Conservation (phyloP, 2,113 vertebrate genomes). For the Saguinus midas region DNA sequence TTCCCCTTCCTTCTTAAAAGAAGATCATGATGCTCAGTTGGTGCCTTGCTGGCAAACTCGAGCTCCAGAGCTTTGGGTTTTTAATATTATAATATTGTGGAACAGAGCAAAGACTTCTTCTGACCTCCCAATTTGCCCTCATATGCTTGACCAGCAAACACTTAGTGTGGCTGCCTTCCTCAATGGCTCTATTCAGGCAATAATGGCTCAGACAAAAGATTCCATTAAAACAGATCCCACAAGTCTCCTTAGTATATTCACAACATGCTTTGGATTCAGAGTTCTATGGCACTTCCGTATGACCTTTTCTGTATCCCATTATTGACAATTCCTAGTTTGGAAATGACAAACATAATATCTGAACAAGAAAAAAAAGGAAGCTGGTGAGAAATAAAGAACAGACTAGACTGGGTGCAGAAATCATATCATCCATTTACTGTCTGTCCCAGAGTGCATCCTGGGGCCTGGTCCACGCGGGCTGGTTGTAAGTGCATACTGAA, state of each 20-base stretch:
- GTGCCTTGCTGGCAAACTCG: background rate
- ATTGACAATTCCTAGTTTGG: background rate
- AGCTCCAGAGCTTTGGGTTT: background rate
- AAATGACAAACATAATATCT: background rate
- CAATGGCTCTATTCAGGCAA: background rate
- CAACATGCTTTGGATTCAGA: background rate
- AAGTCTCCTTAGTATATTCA: background rate
- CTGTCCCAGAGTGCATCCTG: background rate
- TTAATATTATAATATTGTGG: slow-evolving; percentile 29
- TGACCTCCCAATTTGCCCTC: background rate
- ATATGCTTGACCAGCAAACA: background rate
- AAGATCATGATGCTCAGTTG: background rate
- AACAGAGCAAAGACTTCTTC: background rate
- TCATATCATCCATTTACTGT: no score
- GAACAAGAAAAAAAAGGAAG: background rate
- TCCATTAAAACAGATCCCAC: background rate
- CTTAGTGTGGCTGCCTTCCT: background rate
- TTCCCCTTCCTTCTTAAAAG: background rate
- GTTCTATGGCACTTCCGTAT: background rate
- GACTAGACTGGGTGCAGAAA: background rate
- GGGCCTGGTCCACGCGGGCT: background rate
- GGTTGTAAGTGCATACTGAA: background rate
- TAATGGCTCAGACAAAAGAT: background rate
- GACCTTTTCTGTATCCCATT: background rate
- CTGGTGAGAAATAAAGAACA: background rate